Base-by-base conservation (phyloP, 2,797 vertebrate genomes). In the Coccyzus lansbergi region DNA sequence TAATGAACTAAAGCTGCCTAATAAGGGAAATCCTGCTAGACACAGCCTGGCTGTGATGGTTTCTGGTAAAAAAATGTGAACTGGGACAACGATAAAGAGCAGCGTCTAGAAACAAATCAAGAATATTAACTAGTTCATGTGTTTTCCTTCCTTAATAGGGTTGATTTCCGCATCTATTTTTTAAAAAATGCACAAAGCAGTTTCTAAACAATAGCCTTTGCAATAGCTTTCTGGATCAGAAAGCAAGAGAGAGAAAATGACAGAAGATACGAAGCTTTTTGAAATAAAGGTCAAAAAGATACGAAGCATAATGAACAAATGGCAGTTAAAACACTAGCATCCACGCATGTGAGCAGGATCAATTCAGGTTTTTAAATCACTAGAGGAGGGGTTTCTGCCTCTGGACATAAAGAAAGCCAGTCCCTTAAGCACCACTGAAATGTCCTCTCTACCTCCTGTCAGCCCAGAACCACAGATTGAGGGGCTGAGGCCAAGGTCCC, bases 221-320 rank as follows among this genome's bases (percentile, higher is more conserved):
- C 48, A 92, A 75, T 6, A 33, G 53, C 17, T 55, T 77, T 70
- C 31, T 1, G 2, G 12, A 70, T 56, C 75, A 88, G 60, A 80
- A 93, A 83, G 26, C 0, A 7, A 40, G 58, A 60, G 12, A 74
- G 13, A 82, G 8, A 72, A 46, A 58, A 64, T 68, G 65, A 48
- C 20, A 11, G 24, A 74, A 77, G 59, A 28, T 19, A 62, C 8
- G 69, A 65, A 70, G 28, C 25, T 25, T 72, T 1, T n/a, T 83
- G 71, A 89, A 79, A 79, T 31, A 89, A 82, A 85, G 60, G 75
- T 89, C 79, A 77, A 24, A 74, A 58, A 90, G 58, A 68, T 36
- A 83, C 0, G 4, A 76, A 52, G n/a, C 5, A 1, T 12, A 24
- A n/a, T 4, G 13, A 83, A 29, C 36, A 64, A 46, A 33, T 2